A percentile compares a stretch with the other conserved stretches of the same genome.
Evolutionary conservation across 1,140 invertebrate species (phyloP).

Genomic region (Patella vulgata): DNA sequence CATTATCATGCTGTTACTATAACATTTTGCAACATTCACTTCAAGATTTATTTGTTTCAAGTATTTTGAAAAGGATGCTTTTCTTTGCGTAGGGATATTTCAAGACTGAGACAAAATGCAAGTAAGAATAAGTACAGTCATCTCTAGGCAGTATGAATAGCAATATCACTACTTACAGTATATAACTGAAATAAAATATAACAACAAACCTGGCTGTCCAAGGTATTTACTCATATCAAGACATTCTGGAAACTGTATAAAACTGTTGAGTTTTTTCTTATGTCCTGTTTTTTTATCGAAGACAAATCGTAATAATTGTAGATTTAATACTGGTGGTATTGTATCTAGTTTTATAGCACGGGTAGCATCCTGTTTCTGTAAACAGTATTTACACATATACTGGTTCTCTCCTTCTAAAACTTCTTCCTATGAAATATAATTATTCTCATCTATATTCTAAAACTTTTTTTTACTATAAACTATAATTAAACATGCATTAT

Average conservation of each 20-base stretch:
- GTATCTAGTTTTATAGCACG: constrained; percentile 72
- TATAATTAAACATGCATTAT: too few species aligned
- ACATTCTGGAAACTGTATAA: constrained; percentile 75
- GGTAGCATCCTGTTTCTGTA: constrained; percentile 74
- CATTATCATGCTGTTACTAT: too few species aligned
- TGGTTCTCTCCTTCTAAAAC: constrained; percentile 75
- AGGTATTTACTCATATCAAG: constrained; percentile 76
- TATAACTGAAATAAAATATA: neutral
- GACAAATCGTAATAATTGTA: constrained; percentile 77
- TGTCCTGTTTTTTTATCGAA: constrained; percentile 75
- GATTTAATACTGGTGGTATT: constrained; percentile 78
- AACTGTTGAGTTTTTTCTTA: constrained; percentile 78
- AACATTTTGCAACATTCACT: too few species aligned
- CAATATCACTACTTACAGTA: too few species aligned
- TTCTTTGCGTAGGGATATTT: too few species aligned
- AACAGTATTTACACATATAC: constrained; percentile 74
- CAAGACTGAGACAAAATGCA: too few species aligned
- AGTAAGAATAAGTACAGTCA: too few species aligned
- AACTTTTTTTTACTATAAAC: too few species aligned
- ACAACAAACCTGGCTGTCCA: constrained; percentile 30
- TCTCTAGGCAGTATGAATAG: too few species aligned
- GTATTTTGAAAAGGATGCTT: too few species aligned
- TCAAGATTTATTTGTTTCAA: too few species aligned
- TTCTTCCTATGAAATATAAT: constrained; percentile 72
- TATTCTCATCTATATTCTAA: too few species aligned